A percentile compares a stretch with the other conserved stretches of the same genome.
Evolutionary conservation across 2,888 invertebrate genomes (phyloP).

Genomic region (Schizotus pectinicornis): DNA sequence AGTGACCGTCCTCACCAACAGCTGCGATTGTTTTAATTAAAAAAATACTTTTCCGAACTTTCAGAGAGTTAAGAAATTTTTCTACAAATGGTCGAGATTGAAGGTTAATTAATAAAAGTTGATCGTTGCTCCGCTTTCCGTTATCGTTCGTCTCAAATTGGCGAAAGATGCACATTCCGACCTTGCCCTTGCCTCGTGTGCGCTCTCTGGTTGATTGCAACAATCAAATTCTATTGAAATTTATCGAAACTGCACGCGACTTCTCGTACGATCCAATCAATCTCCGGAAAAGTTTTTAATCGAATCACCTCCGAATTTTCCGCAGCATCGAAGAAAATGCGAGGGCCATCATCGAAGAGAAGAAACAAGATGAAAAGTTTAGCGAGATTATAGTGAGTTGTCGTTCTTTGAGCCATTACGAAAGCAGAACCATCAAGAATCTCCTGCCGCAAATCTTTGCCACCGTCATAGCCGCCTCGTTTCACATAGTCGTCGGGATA

Average conservation of each 20-base stretch:
- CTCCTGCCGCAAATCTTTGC: slow-evolving; percentile 58
- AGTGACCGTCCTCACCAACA: no score
- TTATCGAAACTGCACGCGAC: slow-evolving; percentile 1
- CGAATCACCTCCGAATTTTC: slow-evolving; percentile 5
- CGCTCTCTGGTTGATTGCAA: not conserved
- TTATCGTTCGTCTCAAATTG: not conserved
- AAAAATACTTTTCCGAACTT: no score
- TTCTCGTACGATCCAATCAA: not conserved
- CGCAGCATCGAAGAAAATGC: slow-evolving; percentile 53
- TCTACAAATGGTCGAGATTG: no score
- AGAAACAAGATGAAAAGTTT: slow-evolving; percentile 57
- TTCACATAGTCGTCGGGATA: slow-evolving; percentile 67
- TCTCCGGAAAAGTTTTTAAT: slow-evolving; percentile 1
- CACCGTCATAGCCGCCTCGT: slow-evolving; percentile 62
- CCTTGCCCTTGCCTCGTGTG: slow-evolving; percentile 18
- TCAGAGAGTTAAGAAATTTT: no score
- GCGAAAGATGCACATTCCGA: not conserved
- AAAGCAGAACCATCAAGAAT: slow-evolving; percentile 54
- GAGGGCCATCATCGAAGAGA: slow-evolving; percentile 50
- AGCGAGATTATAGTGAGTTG: slow-evolving; percentile 59
- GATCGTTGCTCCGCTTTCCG: no score
- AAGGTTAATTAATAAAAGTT: not conserved
- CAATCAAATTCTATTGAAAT: slow-evolving; percentile 2
- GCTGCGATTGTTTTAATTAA: no score
- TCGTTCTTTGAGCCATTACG: slow-evolving; percentile 57